These are phyloP conservation scores for Peromyscus polionotus DNA, from an alignment of 2,113 vertebrate genomes.

Conservation along the genomic window DNA sequence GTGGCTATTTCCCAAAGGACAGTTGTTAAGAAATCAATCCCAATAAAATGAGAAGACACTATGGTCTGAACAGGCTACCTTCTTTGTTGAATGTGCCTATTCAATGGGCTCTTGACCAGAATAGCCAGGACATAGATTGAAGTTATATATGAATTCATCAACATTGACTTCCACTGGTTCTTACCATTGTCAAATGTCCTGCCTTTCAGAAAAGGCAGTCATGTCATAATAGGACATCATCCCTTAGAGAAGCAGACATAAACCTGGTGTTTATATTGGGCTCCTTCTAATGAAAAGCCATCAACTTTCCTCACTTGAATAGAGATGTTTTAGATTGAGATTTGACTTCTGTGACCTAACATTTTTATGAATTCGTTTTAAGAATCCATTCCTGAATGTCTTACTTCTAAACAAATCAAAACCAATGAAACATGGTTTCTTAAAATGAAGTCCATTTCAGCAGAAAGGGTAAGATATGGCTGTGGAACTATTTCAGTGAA, in stretches of 20 bases:
- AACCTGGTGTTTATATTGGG: background rate
- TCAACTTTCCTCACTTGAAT: background rate
- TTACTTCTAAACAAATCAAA: background rate
- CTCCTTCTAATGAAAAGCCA: background rate
- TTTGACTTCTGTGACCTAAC: background rate
- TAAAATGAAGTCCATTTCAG: constrained; percentile 35
- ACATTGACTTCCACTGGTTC: background rate
- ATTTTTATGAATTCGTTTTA: background rate
- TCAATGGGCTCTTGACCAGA: background rate
- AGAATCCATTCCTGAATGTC: background rate
- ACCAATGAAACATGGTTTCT: background rate
- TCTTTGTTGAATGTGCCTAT: background rate
- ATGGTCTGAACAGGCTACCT: background rate
- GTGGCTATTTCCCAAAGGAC: background rate
- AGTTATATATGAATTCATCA: background rate
- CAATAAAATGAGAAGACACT: background rate
- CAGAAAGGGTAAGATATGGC: background rate
- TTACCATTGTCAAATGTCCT: background rate
- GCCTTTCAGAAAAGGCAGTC: constrained; percentile 27
- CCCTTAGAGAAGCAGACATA: background rate
- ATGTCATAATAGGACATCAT: background rate
- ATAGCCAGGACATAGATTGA: background rate
- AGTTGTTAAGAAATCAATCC: background rate
- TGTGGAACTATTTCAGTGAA: background rate
- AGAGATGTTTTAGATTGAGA: background rate